Base-by-base conservation (phyloP, 2,113 vertebrate genomes). In the Brienomyrus longianalis region DNA sequence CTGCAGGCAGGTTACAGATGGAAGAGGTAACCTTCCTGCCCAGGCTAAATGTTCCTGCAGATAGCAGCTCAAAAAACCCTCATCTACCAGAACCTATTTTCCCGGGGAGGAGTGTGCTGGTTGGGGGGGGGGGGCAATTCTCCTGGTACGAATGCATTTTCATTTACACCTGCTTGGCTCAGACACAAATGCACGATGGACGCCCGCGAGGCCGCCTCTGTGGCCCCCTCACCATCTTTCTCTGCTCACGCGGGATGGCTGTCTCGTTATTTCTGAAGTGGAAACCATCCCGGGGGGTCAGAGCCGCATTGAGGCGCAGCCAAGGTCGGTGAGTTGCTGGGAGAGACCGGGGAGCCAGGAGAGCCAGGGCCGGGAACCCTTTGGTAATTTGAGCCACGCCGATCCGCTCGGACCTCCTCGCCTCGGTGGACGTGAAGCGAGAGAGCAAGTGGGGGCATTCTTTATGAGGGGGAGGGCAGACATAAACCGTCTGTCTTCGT, bases 101-200 rank as follows among this genome's bases (percentile, higher is more conserved):
- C 27, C 50, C 51, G 56, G 74, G 59, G 48, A 51, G 56, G 83
- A 48, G 50, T 77, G 35, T 35, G 74, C 31, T 35, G 6, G 66
- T 74, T 70, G 62, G 87, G 88, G 39, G 47, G 23, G 15, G 50
- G 54, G 52, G 23, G 92, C 93, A 92, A 92, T 94, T 95, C 94
- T 93, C 92, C 93, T 92, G 90, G 93, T 91, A 92, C 92, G 93
- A 94, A 95, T 94, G 91, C 90, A 91, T 92, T 93, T 91, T 92
- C 89, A 92, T 92, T 94, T 92, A 93, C 89, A 90, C 87, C 92
- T 91, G 91, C 92, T 92, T 89, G 74, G 88, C 92, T 92, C 92
- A 94, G 95, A 96, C 94, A 95, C 92, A 95, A 96, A 96, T 93
- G 91, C 93, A 95, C 95, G 94, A 95, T 95, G 95, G 95, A 94